Conservation (phyloP, 2,113 vertebrate genomes). For the Xenotilapia leptura region DNA sequence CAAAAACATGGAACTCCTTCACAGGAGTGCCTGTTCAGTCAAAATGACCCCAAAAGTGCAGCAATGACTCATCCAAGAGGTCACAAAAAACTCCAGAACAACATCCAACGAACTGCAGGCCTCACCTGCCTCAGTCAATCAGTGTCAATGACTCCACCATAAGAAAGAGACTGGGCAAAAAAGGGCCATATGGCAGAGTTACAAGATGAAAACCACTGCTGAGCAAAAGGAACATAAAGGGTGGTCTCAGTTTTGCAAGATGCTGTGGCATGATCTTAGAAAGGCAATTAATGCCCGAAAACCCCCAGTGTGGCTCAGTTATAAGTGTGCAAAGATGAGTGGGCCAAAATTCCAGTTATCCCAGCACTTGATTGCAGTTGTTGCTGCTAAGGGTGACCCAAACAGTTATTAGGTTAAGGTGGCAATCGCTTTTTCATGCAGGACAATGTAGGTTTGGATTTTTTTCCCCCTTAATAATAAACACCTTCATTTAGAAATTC, state of each 20-base stretch:
- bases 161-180: not conserved
- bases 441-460: not conserved
- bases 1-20: not conserved
- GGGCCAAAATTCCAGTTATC: not conserved
- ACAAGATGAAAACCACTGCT: not conserved
- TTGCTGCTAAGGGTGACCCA: not conserved
- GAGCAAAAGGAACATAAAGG: not conserved
- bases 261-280: not conserved
- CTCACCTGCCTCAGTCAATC: not conserved
- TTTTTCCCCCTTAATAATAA: rapidly evolving
- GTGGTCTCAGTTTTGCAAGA: not conserved
- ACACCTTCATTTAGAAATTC: not conserved
- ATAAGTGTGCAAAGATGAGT: not conserved
- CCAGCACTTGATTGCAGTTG: not conserved
- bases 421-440: not conserved
- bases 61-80: not conserved
- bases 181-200: not conserved
- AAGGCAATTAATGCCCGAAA: not conserved
- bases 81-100: not conserved
- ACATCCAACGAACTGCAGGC: not conserved
- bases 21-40: not conserved
- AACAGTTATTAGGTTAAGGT: not conserved
- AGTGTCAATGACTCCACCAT: not conserved
- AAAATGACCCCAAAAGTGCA: not conserved
- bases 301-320: not conserved